Conservation (phyloP, 1,140 invertebrate species). For the Orius insidiosus region DNA sequence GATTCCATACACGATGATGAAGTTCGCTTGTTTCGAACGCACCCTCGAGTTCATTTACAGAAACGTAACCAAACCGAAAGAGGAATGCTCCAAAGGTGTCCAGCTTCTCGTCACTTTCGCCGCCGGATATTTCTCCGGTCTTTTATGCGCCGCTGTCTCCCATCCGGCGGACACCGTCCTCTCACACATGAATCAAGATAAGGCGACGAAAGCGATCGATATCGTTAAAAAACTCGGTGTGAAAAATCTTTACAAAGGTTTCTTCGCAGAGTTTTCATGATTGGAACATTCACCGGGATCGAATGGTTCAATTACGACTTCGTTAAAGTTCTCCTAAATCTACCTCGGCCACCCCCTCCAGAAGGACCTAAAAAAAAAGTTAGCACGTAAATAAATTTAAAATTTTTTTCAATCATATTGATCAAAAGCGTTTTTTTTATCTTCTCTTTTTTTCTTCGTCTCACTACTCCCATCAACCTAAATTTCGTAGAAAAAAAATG, state of each 20-base stretch:
- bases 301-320: conserved; percentile 92
- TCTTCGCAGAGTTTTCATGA: conserved; percentile 98
- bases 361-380: conserved; percentile 69
- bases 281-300: conserved; percentile 92
- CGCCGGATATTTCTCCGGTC: conserved; percentile 97
- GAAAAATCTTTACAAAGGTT: conserved; percentile 82
- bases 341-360: conserved; percentile 95
- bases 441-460: no score
- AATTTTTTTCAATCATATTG: no score
- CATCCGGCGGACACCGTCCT: conserved; percentile 99
- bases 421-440: no score
- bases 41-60: conserved; percentile 77
- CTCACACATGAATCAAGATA: conserved; percentile 93
- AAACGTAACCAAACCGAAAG: conserved; percentile 81
- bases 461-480: no score
- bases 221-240: conserved; percentile 55
- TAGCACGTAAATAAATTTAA: no score
- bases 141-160: conserved; percentile 98
- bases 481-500: no score
- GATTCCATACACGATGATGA: conserved; percentile 99
- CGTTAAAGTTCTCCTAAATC: conserved; percentile 73
- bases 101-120: conserved; percentile 93
- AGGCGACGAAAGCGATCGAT: conserved; percentile 57
- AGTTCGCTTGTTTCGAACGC: conserved; percentile 98
- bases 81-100: conserved; percentile 81